Conservation (phyloP, 1,140 invertebrate species). For the Camponotus pennsylvanicus region DNA sequence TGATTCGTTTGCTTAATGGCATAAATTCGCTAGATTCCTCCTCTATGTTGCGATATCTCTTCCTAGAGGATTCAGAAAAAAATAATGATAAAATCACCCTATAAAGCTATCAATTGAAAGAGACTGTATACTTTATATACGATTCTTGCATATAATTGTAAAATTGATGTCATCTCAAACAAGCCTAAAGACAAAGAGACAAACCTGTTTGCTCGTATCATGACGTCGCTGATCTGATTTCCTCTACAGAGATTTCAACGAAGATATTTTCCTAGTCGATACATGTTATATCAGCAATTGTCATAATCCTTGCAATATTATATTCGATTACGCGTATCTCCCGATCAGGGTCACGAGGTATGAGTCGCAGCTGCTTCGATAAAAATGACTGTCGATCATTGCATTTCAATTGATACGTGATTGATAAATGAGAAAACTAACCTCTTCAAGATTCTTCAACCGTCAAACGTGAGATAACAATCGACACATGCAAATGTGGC, state of each 20-base stretch:
- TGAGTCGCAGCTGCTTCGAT: background rate
- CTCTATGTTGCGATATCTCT: conserved; percentile 88
- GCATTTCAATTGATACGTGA: background rate
- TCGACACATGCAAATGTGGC: background rate
- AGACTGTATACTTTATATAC: background rate
- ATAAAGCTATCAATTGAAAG: too few species aligned
- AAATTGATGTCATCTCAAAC: conserved; percentile 31
- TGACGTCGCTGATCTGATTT: conserved; percentile 20
- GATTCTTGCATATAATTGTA: background rate
- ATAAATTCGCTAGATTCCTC: conserved; percentile 91
- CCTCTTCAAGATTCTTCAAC: background rate
- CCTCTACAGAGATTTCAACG: conserved; percentile 15
- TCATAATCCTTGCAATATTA: background rate
- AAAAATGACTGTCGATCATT: background rate
- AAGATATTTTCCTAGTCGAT: conserved; percentile 22
- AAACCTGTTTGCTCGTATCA: conserved; percentile 78
- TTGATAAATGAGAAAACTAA: background rate
- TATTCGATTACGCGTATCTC: background rate
- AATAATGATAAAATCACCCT: background rate
- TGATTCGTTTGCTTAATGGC: conserved; percentile 92
- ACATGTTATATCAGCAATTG: conserved; percentile 34
- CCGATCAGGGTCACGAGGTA: background rate
- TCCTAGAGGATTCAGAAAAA: conserved; percentile 85
- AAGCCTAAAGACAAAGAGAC: conserved; percentile 60
- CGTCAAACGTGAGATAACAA: background rate